Evolutionary conservation across 53 echinoderm and acorn worm genomes (phyloP).

Genomic region (Arbacia lixula): DNA sequence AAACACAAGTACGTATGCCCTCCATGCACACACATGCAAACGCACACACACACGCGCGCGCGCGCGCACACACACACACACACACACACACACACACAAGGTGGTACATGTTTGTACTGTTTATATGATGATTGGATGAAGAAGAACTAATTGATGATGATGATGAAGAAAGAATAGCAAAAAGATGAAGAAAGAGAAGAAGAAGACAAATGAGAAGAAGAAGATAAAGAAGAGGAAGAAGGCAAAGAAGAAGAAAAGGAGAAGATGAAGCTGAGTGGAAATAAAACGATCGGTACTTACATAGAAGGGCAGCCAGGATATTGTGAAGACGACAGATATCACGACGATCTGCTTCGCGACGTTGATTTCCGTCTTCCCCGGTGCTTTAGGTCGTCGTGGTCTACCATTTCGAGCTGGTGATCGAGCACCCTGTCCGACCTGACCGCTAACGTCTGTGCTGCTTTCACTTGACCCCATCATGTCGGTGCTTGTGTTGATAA

Average conservation of each 20-base stretch:
- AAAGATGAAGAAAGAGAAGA: background rate
- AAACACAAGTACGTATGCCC: no score
- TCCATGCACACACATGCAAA: no score
- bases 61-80: no score
- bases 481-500: background rate
- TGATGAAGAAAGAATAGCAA: background rate
- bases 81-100: no score
- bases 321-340: slow-evolving; percentile 58
- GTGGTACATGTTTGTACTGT: no score
- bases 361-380: slow-evolving; percentile 43
- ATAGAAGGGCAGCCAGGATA: slow-evolving; percentile 70
- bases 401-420: background rate
- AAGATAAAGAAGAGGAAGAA: background rate
- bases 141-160: background rate
- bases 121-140: background rate
- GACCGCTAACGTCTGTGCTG: background rate
- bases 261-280: no score
- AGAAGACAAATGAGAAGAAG: background rate
- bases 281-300: no score
- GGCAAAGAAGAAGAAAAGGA: slow-evolving; percentile 5
- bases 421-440: background rate
- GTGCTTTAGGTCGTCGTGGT: background rate
- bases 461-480: background rate
- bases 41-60: no score
- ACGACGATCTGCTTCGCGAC: slow-evolving; percentile 60